These are phyloP conservation scores for Pseudomyrmex dendroicus DNA, from an alignment of 1,140 invertebrate genomes.

Conservation along the genomic window DNA sequence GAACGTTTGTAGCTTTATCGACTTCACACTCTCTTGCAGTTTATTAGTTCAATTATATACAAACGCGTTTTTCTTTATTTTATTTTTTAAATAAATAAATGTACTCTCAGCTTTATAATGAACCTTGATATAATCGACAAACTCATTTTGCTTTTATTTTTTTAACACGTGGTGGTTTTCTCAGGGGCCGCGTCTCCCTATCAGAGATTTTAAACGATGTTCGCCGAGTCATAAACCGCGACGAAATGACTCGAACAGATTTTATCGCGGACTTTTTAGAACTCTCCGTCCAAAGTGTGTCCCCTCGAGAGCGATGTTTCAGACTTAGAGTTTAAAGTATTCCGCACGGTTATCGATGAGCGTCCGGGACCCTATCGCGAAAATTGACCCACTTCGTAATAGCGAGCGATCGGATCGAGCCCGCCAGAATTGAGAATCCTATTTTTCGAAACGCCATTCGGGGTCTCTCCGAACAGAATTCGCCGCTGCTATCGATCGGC, in stretches of 20 bases:
- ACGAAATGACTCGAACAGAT: slow-evolving; percentile 74
- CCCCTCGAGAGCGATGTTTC: slow-evolving; percentile 82
- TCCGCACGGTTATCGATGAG: slow-evolving; percentile 76
- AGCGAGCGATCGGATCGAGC: slow-evolving; percentile 25
- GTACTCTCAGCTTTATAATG: not conserved
- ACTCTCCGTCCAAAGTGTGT: slow-evolving; percentile 55
- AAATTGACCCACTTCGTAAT: slow-evolving; percentile 72
- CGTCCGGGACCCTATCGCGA: slow-evolving; percentile 68
- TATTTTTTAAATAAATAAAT: slow-evolving; percentile 29
- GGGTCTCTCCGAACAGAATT: slow-evolving; percentile 19
- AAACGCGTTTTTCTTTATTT: slow-evolving; percentile 41
- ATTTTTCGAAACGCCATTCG: slow-evolving; percentile 33
- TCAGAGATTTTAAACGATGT: slow-evolving; percentile 68
- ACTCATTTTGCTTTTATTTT: slow-evolving; percentile 29
- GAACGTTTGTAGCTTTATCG: slow-evolving; percentile 57
- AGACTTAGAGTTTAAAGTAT: slow-evolving; percentile 83
- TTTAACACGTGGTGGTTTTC: not conserved
- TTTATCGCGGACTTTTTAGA: slow-evolving; percentile 75
- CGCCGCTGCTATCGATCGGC: slow-evolving; percentile 50
- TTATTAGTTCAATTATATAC: slow-evolving; percentile 53
- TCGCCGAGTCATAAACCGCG: slow-evolving; percentile 72
- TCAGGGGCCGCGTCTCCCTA: not conserved
- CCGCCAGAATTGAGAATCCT: slow-evolving; percentile 43
- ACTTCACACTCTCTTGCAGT: slow-evolving; percentile 47
- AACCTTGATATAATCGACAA: not conserved